phyloP scores from a whole-genome alignment of 2,888 invertebrate genomes.

The Apodemia zela region DNA sequence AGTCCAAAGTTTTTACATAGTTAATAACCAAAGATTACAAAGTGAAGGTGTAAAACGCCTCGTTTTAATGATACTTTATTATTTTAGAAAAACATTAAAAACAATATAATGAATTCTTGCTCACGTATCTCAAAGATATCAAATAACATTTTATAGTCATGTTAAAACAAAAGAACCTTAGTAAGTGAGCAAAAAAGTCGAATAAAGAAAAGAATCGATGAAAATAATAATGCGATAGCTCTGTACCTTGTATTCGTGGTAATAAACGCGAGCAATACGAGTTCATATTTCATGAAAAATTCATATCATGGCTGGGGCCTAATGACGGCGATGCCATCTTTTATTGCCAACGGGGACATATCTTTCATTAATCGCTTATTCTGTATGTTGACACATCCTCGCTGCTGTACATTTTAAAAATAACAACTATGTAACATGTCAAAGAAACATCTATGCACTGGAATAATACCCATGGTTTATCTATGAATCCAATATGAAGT shows the following conservation, averaged over 20 bases:
- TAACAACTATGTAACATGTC: slow-evolving; percentile 23
- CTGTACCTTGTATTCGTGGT: slow-evolving; percentile 44
- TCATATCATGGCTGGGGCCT: slow-evolving; percentile 66
- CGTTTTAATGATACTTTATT: neutral
- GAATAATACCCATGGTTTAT: neutral
- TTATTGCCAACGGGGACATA: slow-evolving; percentile 66
- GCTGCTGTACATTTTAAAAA: slow-evolving; percentile 28
- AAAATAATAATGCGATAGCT: slow-evolving; percentile 53
- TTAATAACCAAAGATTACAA: neutral
- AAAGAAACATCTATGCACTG: neutral
- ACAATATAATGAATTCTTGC: slow-evolving; percentile 46
- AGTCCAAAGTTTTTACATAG: too few relatives aligned
- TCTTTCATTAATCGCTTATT: slow-evolving; percentile 69
- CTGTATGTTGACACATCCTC: slow-evolving; percentile 47
- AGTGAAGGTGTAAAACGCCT: neutral
- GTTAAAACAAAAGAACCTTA: slow-evolving; percentile 45
- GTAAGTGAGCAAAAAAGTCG: slow-evolving; percentile 52
- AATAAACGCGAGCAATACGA: slow-evolving; percentile 54
- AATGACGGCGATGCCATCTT: slow-evolving; percentile 73
- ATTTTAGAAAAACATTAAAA: slow-evolving; percentile 9
- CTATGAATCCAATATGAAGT: neutral
- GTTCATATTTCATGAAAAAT: slow-evolving; percentile 77
- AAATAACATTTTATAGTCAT: slow-evolving; percentile 50
- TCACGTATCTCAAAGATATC: slow-evolving; percentile 46
- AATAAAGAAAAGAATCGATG: slow-evolving; percentile 51